Conservation (phyloP, 2,888 invertebrate species). For the Liodrosophila aerea region DNA sequence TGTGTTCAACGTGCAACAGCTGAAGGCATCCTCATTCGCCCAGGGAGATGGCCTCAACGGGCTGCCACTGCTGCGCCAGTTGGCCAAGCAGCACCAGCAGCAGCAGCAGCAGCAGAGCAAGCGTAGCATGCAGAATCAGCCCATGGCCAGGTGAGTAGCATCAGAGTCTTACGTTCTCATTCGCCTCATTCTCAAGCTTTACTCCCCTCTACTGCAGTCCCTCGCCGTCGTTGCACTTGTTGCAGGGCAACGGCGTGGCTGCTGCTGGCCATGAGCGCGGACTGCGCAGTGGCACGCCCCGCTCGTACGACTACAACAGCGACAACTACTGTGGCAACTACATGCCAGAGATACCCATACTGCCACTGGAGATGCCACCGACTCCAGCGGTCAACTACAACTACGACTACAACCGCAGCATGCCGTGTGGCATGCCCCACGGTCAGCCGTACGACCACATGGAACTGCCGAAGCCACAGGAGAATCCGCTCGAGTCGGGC, state of each 20-base stretch:
- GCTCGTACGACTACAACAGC: constrained; percentile 9
- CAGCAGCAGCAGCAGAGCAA: not conserved
- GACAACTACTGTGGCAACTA: not conserved
- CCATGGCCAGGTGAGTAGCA: not conserved
- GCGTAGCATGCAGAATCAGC: no score
- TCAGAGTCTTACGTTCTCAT: not conserved
- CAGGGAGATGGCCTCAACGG: constrained; percentile 22
- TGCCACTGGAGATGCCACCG: not conserved
- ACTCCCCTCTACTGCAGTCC: not conserved
- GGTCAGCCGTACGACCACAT: no score
- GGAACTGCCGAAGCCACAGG: no score
- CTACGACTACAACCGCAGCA: not conserved
- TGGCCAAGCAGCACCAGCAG: constrained; percentile 26
- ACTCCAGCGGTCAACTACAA: not conserved
- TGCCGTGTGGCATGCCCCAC: no score
- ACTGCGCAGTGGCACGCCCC: constrained; percentile 19
- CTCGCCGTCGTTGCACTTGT: not conserved
- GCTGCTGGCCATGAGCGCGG: constrained; percentile 16
- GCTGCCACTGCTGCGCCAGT: constrained; percentile 43
- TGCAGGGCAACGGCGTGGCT: not conserved
- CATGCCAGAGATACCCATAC: no score
- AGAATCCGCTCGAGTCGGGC: no score
- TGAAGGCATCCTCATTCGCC: constrained; percentile 18
- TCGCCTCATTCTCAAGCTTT: not conserved
- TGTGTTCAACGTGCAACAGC: constrained; percentile 34